These are phyloP conservation scores for Micrasema minimum DNA, from an alignment of 1,140 invertebrate species.

Conservation along the genomic window DNA sequence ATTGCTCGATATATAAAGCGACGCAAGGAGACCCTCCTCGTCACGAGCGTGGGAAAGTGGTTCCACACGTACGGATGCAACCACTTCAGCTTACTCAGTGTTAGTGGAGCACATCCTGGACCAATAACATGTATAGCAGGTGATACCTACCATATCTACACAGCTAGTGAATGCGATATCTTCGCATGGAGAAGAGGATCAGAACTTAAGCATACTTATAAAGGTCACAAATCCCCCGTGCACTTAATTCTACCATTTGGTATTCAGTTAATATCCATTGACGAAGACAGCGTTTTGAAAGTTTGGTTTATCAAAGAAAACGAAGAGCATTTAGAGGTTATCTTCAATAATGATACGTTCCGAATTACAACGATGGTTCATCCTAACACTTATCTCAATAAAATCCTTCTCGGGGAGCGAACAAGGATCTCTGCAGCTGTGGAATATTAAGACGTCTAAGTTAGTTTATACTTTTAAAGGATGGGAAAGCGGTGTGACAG, in stretches of 20 bases:
- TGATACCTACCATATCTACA: constrained; percentile 86
- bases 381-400: constrained; percentile 94
- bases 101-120: constrained; percentile 82
- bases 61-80: constrained; percentile 92
- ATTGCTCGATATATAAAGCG: constrained; percentile 85
- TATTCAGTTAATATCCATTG: constrained; percentile 85
- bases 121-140: constrained; percentile 86
- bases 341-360: constrained; percentile 80
- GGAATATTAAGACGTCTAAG: constrained; percentile 87
- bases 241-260: constrained; percentile 89
- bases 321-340: constrained; percentile 73
- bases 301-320: constrained; percentile 89
- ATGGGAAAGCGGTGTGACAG: constrained; percentile 77
- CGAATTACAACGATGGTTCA: constrained; percentile 84
- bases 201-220: constrained; percentile 86
- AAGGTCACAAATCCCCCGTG: constrained; percentile 79
- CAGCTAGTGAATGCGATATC: constrained; percentile 81
- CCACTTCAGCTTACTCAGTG: constrained; percentile 84
- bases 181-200: constrained; percentile 89
- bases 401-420: constrained; percentile 92
- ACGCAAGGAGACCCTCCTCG: constrained; percentile 88
- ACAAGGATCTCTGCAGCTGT: constrained; percentile 89
- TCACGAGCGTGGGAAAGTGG: constrained; percentile 88
- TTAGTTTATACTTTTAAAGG: constrained; percentile 85
- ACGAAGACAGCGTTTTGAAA: constrained; percentile 80